phyloP scores from a whole-genome alignment of 2,888 invertebrate species.

The Caenorhabditis drosophilae region DNA sequence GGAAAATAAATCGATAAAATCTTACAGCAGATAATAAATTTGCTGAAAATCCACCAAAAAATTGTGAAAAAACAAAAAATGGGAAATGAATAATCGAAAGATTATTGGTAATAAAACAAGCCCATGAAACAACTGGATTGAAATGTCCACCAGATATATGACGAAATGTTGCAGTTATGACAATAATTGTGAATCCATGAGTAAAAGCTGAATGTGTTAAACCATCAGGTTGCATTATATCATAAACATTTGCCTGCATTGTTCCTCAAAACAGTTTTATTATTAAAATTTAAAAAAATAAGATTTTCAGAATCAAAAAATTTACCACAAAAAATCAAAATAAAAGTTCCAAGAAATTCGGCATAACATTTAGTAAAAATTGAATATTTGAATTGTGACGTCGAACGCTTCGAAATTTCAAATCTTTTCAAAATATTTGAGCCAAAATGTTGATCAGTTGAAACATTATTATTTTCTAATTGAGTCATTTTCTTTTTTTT shows the following conservation, averaged over 20 bases:
- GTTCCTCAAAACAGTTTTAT: no score
- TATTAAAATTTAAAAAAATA: no score
- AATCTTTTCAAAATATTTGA: no score
- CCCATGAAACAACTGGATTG: conserved; percentile 71
- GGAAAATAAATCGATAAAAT: background rate
- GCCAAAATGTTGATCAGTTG: no score
- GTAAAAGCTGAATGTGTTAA: conserved; percentile 30
- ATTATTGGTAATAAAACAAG: conserved; percentile 63
- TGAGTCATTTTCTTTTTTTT: no score
- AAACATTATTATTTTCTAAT: no score
- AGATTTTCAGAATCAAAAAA: no score
- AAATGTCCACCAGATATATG: conserved; percentile 70
- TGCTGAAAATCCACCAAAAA: conserved; percentile 68
- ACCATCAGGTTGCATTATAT: conserved; percentile 23
- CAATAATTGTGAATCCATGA: conserved; percentile 23
- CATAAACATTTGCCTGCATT: conserved; percentile 39
- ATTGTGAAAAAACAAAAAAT: conserved; percentile 67
- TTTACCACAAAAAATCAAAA: conserved; percentile 32
- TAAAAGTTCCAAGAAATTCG: conserved; percentile 30
- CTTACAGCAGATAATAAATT: conserved; percentile 58
- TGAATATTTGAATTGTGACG: no score
- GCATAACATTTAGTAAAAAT: conserved; percentile 21
- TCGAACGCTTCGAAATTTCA: no score
- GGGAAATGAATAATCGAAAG: conserved; percentile 59
- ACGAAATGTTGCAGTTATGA: conserved; percentile 24